Evolutionary conservation across 2,797 vertebrate species (phyloP).

Genomic region (Acomys russatus): DNA sequence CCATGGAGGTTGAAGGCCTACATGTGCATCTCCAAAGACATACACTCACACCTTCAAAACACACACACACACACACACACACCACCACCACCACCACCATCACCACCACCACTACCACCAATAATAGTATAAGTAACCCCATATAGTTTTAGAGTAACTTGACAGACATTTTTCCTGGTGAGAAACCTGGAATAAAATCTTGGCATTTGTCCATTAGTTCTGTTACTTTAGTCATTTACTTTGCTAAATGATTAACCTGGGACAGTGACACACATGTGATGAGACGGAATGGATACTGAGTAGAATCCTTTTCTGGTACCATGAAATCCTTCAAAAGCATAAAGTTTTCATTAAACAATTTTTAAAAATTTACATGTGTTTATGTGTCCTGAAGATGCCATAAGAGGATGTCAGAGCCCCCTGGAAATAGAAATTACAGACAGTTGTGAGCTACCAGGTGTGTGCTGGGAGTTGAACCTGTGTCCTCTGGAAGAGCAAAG

Average conservation of each 20-base stretch:
- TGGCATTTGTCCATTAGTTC: background rate
- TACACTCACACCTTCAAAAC: background rate
- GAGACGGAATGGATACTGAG: background rate
- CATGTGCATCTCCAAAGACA: background rate
- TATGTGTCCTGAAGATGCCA: background rate
- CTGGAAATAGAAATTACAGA: background rate
- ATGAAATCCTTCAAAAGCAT: constrained; percentile 7
- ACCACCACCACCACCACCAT: too few relatives aligned
- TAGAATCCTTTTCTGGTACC: background rate
- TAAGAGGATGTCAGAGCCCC: background rate
- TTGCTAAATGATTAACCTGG: background rate
- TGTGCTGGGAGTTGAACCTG: background rate
- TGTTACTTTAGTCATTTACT: background rate
- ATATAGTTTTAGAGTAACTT: background rate
- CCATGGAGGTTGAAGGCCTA: background rate
- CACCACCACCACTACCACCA: too few relatives aligned
- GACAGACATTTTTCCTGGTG: background rate
- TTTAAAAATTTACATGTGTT: background rate
- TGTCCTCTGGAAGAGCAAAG: background rate
- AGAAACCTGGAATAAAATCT: background rate
- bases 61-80: background rate
- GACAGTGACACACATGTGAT: background rate
- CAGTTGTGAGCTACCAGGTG: too few relatives aligned
- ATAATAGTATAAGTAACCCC: background rate
- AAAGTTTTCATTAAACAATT: background rate